Evolutionary conservation across 2,888 invertebrate species (phyloP).

Genomic region (Polymixis lichenea): DNA sequence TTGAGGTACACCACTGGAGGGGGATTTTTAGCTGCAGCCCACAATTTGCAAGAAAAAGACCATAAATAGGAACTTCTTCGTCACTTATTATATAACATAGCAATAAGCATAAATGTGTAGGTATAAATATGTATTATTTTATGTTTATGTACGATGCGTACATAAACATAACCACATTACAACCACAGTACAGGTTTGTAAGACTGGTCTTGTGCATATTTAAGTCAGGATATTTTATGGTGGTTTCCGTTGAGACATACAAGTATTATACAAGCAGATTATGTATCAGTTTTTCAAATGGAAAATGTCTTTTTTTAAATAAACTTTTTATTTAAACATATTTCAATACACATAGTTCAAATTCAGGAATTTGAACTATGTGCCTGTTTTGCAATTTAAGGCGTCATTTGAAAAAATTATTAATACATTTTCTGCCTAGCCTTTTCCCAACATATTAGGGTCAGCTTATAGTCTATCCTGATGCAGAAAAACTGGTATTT

Average conservation of each 20-base stretch:
- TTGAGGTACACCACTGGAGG: not conserved
- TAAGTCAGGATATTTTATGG: conserved; percentile 29
- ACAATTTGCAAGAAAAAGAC: not conserved
- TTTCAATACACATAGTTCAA: no score
- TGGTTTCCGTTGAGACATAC: not conserved
- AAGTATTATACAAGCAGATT: conserved; percentile 2
- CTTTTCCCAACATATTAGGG: not conserved
- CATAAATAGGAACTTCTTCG: not conserved
- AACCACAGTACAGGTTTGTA: conserved; percentile 36
- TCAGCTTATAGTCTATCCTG: not conserved
- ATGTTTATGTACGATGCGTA: not conserved
- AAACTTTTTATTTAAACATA: no score
- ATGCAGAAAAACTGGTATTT: not conserved
- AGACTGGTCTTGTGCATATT: conserved; percentile 30
- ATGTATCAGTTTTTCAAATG: not conserved
- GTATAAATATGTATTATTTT: not conserved
- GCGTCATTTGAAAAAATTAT: not conserved
- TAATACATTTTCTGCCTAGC: not conserved
- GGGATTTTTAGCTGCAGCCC: not conserved
- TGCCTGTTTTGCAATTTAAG: not conserved
- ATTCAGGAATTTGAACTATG: not conserved
- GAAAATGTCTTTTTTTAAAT: not conserved
- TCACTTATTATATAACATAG: not conserved
- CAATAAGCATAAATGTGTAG: conserved; percentile 1
- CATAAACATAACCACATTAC: no score